Percentiles rank a stretch among this genome's conserved stretches.
phyloP scores from a whole-genome alignment of 2,113 vertebrate genomes.

The Bombycilla garrulus region DNA sequence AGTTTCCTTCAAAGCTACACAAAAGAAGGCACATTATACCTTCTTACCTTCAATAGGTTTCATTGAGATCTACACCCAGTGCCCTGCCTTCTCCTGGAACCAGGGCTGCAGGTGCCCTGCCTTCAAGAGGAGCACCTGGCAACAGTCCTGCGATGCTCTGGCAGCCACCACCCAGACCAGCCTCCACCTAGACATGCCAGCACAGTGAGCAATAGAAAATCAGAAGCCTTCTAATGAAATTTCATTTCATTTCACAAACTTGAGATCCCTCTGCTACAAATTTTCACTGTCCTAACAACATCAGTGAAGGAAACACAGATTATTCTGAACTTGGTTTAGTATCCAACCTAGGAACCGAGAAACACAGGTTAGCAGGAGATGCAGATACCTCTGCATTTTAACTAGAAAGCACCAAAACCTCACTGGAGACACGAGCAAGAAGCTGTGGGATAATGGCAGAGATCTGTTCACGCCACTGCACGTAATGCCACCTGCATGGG shows the following conservation, averaged over 20 bases:
- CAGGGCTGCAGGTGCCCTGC: background rate
- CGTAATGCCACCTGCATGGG: background rate
- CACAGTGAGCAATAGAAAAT: background rate
- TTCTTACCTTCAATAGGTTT: background rate
- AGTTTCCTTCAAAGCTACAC: background rate
- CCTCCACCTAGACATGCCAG: background rate
- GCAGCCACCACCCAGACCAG: background rate
- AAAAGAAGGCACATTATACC: background rate
- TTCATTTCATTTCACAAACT: background rate
- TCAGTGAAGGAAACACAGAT: background rate
- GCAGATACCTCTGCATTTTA: background rate
- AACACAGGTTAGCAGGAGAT: background rate
- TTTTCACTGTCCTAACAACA: background rate
- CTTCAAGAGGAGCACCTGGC: accelerated
- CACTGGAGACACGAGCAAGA: background rate
- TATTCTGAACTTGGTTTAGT: background rate
- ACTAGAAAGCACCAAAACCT: background rate
- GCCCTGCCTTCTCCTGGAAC: background rate
- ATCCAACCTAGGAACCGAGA: background rate
- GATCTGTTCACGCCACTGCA: background rate
- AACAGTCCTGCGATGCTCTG: background rate
- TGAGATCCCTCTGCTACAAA: background rate
- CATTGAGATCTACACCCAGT: background rate
- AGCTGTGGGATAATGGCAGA: background rate
- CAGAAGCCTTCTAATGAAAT: background rate